Conservation (phyloP, 1,140 invertebrate species). For the Nixonia krombeini region DNA sequence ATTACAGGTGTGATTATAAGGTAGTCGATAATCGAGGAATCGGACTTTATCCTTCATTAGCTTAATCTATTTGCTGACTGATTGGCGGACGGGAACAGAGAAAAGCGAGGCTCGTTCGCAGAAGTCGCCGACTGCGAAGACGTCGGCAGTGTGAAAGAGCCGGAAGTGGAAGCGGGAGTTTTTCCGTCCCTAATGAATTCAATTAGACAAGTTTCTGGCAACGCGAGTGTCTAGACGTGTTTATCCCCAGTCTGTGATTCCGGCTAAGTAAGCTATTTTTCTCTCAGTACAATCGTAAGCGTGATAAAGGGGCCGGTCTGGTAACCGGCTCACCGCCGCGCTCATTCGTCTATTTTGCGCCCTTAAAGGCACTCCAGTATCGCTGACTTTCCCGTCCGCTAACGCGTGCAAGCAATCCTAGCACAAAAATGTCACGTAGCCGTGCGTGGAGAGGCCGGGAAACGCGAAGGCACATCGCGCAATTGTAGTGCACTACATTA, state of each 20-base stretch:
- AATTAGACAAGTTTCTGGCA: constrained; percentile 48
- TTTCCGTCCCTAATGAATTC: constrained; percentile 40
- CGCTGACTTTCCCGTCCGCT: constrained; percentile 35
- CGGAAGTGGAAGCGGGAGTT: constrained; percentile 8
- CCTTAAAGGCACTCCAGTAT: constrained; percentile 39
- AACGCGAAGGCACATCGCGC: constrained; percentile 3
- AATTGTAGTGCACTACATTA: constrained; percentile 19
- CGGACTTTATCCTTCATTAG: too few species aligned
- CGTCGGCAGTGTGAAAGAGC: too few species aligned
- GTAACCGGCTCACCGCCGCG: neutral
- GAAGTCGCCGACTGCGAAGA: too few species aligned
- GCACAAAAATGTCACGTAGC: constrained; percentile 51
- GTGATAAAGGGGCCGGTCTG: constrained; percentile 25
- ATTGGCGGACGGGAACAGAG: too few species aligned
- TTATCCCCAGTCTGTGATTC: constrained; percentile 45
- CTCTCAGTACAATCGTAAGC: constrained; percentile 14
- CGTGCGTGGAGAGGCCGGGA: constrained; percentile 21
- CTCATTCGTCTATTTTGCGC: constrained; percentile 19
- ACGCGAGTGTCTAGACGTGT: constrained; percentile 35
- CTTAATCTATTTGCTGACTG: too few species aligned
- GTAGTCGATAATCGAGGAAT: too few species aligned
- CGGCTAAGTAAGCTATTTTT: constrained; percentile 46
- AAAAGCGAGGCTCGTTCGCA: too few species aligned
- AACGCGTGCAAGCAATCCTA: constrained; percentile 14
- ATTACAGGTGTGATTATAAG: too few species aligned